Evolutionary conservation across 1,140 invertebrate species (phyloP).

Genomic region (Ceratoteleas bidentatus): DNA sequence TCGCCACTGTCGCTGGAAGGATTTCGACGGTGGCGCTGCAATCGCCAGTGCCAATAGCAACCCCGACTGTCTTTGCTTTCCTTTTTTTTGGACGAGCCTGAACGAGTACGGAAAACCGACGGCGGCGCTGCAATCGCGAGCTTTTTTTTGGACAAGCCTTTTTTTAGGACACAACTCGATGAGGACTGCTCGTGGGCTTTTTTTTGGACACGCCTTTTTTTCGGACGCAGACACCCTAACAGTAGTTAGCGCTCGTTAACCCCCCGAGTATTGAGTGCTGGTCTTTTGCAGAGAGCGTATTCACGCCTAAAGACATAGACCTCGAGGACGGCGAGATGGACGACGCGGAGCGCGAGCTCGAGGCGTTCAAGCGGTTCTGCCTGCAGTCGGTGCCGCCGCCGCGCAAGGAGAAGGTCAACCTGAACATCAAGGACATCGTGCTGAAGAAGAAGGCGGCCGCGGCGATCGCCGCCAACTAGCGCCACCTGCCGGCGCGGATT

Average conservation of each 20-base stretch:
- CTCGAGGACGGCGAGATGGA: conserved; percentile 88
- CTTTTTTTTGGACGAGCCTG: no score
- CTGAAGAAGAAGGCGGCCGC: conserved; percentile 83
- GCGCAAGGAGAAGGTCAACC: conserved; percentile 87
- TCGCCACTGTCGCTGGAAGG: no score
- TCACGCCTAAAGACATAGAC: conserved; percentile 88
- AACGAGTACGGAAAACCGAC: no score
- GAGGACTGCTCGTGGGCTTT: not conserved
- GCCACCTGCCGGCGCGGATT: conserved; percentile 12
- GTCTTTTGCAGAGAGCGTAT: conserved; percentile 87
- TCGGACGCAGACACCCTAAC: no score
- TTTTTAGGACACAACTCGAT: conserved; percentile 1
- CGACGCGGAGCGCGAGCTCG: conserved; percentile 88
- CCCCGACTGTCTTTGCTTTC: no score
- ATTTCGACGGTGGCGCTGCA: no score
- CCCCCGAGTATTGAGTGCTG: conserved; percentile 73
- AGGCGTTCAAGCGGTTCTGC: conserved; percentile 91
- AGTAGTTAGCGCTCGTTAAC: not conserved
- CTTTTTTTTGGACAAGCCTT: not conserved
- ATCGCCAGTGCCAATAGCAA: no score
- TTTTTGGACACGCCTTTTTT: not conserved
- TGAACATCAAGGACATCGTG: conserved; percentile 88
- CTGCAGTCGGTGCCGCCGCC: conserved; percentile 86
- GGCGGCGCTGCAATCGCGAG: no score
- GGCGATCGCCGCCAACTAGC: conserved; percentile 72